Percentiles rank a stretch among this genome's conserved stretches.
These are phyloP conservation scores for Nasonia vitripennis DNA, from an alignment of 1,140 invertebrate genomes.

Conservation along the genomic window DNA sequence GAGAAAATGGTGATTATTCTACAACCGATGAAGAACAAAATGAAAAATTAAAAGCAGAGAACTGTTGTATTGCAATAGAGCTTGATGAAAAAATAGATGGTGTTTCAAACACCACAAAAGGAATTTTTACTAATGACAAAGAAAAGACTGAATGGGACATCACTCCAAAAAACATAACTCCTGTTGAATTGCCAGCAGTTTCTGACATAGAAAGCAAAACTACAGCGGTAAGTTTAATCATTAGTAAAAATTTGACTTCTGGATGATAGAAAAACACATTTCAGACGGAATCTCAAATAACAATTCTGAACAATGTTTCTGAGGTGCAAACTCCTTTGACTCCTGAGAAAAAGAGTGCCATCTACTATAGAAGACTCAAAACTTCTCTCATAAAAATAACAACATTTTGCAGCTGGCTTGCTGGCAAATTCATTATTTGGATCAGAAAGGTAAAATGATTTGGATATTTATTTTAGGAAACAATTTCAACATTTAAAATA, in stretches of 20 bases:
- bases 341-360: constrained; percentile 18
- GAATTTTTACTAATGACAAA: not conserved
- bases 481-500: not conserved
- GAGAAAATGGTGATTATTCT: not conserved
- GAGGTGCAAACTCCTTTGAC: not conserved
- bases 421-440: constrained; percentile 51
- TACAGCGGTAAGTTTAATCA: not conserved
- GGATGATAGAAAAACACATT: constrained; percentile 36
- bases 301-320: constrained; percentile 18
- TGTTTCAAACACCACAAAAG: not conserved
- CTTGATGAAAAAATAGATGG: constrained; percentile 8
- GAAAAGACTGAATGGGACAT: constrained; percentile 4
- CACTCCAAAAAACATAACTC: constrained; percentile 4
- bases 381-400: constrained; percentile 47
- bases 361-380: constrained; percentile 43
- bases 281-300: constrained; percentile 22
- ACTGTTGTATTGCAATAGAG: constrained; percentile 16
- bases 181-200: constrained; percentile 32
- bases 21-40: not conserved
- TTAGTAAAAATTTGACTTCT: not conserved
- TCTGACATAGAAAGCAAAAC: constrained; percentile 14
- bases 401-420: constrained; percentile 57
- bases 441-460: constrained; percentile 56
- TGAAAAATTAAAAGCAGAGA: not conserved
- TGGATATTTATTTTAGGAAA: not conserved